Conservation (phyloP, 2,797 vertebrate species). For the Eremophila alpestris region DNA sequence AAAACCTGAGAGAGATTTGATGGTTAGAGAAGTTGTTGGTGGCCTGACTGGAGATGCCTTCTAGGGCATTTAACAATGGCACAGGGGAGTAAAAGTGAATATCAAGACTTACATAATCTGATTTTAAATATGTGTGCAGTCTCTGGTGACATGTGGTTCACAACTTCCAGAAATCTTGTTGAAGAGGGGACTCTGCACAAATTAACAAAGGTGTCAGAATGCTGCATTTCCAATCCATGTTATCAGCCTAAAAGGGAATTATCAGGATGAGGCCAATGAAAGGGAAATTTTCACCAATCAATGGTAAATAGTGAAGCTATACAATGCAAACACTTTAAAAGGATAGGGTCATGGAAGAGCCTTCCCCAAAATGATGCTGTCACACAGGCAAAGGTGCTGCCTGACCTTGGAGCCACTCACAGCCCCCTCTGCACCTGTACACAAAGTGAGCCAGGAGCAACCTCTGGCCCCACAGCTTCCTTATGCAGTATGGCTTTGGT, state of each 20-base stretch:
- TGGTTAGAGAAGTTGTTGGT: not conserved
- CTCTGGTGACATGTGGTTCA: not conserved
- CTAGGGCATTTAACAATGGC: not conserved
- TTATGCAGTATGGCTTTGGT: not conserved
- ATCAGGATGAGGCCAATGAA: not conserved
- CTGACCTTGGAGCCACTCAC: not conserved
- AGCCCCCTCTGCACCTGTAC: not conserved
- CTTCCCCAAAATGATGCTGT: not conserved
- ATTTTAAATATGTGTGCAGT: not conserved
- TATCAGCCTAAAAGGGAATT: not conserved
- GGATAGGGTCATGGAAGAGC: not conserved
- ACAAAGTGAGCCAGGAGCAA: not conserved
- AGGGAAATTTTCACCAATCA: not conserved
- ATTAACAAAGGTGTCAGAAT: not conserved
- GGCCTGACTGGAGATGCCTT: not conserved
- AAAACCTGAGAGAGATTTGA: not conserved
- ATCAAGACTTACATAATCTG: not conserved
- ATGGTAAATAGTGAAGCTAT: not conserved
- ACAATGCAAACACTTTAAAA: not conserved
- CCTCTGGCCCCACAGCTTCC: not conserved
- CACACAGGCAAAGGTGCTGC: fast-evolving
- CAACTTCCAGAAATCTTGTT: not conserved
- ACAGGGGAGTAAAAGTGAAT: not conserved
- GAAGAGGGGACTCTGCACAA: not conserved
- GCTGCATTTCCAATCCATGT: not conserved